A percentile compares a stretch with the other conserved stretches of the same genome.
phyloP scores from a whole-genome alignment of 2,888 invertebrate species.

The Serripes groenlandicus region DNA sequence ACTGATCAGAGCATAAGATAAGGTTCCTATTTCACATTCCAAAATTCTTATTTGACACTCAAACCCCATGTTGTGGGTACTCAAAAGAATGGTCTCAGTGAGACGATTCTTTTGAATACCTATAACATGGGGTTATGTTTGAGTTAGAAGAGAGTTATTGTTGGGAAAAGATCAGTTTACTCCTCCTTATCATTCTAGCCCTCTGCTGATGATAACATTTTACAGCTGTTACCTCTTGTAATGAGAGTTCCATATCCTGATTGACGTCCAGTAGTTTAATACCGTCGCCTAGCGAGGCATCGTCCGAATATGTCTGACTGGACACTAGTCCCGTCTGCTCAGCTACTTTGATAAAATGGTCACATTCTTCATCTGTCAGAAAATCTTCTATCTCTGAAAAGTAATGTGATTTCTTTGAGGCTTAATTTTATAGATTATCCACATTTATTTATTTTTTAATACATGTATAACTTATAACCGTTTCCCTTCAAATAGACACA shows the following conservation, averaged over 20 bases:
- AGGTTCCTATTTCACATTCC: too few relatives aligned
- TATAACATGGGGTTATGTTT: too few relatives aligned
- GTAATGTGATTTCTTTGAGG: neutral
- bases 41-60: too few relatives aligned
- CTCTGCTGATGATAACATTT: too few relatives aligned
- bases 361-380: conserved; percentile 70
- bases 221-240: conserved; percentile 73
- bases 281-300: neutral
- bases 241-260: conserved; percentile 57
- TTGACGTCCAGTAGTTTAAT: conserved; percentile 65
- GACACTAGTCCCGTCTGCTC: conserved; percentile 63
- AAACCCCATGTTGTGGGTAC: too few relatives aligned
- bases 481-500: neutral
- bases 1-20: too few relatives aligned
- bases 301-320: conserved; percentile 33
- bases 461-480: neutral
- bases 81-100: too few relatives aligned
- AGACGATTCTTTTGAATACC: too few relatives aligned
- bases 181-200: too few relatives aligned
- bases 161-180: too few relatives aligned
- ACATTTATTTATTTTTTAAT: neutral
- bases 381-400: conserved; percentile 71
- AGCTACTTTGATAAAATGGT: conserved; percentile 69
- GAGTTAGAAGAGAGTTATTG: too few relatives aligned
- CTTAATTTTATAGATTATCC: neutral